Conservation (phyloP, 1,140 invertebrate genomes). For the Drosophila nasuta region DNA sequence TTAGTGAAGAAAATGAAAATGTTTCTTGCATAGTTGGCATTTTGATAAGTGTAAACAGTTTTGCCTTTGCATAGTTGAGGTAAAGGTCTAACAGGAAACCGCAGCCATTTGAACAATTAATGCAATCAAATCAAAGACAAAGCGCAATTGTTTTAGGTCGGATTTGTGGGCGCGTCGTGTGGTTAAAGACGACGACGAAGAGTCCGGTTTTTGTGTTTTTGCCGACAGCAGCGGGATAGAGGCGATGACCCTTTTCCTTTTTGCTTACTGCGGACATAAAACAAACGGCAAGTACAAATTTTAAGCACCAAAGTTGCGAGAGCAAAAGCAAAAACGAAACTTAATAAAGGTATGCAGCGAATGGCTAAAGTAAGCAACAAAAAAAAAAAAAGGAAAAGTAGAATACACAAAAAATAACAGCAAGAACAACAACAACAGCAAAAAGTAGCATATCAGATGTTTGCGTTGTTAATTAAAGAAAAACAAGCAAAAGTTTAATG, state of each 20-base stretch:
- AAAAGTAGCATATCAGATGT: slow-evolving; percentile 80
- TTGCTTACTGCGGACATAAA: slow-evolving; percentile 14
- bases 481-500: slow-evolving; percentile 83
- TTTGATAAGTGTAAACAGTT: slow-evolving; percentile 18
- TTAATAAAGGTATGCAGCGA: slow-evolving; percentile 70
- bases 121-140: slow-evolving; percentile 58
- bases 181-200: background rate
- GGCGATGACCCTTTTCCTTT: slow-evolving; percentile 38
- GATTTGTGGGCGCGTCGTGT: slow-evolving; percentile 28
- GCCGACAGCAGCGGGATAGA: slow-evolving; percentile 4
- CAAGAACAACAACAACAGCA: slow-evolving; percentile 30
- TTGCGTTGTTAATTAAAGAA: slow-evolving; percentile 83
- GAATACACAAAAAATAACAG: slow-evolving; percentile 5
- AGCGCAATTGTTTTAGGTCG: slow-evolving; percentile 42
- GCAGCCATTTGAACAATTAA: slow-evolving; percentile 52
- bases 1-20: too few relatives aligned
- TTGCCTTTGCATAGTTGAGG: background rate
- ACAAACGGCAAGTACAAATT: slow-evolving; percentile 54
- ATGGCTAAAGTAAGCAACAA: slow-evolving; percentile 71
- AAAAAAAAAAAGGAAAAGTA: slow-evolving; percentile 22
- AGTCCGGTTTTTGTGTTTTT: background rate
- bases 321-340: slow-evolving; percentile 44
- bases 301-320: slow-evolving; percentile 64
- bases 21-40: background rate
- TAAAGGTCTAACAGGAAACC: slow-evolving; percentile 20